phyloP scores from a whole-genome alignment of 2,113 vertebrate genomes.

The Crotalus horridus region DNA sequence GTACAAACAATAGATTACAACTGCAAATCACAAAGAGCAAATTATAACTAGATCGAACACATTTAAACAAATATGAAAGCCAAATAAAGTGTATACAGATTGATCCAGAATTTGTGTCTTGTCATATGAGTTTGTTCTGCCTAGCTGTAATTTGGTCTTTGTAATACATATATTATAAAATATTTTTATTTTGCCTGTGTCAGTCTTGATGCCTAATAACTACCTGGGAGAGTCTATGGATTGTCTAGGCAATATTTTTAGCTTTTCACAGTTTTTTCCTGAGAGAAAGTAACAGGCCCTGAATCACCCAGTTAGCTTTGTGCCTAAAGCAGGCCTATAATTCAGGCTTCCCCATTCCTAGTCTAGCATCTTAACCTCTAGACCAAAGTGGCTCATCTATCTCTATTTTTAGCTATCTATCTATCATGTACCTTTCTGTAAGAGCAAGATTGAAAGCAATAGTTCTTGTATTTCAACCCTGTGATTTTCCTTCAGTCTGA shows the following conservation, averaged over 20 bases:
- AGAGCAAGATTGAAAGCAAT: background rate
- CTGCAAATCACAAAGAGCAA: background rate
- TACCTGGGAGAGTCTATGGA: background rate
- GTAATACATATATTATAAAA: background rate
- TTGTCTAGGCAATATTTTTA: background rate
- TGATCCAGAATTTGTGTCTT: background rate
- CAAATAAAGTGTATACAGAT: background rate
- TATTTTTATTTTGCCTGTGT: background rate
- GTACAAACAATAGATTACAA: background rate
- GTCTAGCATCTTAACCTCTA: background rate
- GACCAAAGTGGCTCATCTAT: background rate
- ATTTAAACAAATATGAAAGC: background rate
- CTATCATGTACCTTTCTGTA: background rate
- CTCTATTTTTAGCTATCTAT: background rate
- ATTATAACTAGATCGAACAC: background rate
- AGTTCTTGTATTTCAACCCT: background rate
- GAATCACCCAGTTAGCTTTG: background rate
- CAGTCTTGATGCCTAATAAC: background rate
- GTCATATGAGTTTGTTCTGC: background rate
- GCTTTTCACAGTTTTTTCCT: background rate
- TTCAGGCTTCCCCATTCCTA: background rate
- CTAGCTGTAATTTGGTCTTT: background rate
- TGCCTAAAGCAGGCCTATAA: background rate
- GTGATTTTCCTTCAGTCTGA: background rate
- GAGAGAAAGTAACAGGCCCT: background rate